Evolutionary conservation across 2,113 vertebrate genomes (phyloP).

Genomic region (Hippocampus mohnikei): DNA sequence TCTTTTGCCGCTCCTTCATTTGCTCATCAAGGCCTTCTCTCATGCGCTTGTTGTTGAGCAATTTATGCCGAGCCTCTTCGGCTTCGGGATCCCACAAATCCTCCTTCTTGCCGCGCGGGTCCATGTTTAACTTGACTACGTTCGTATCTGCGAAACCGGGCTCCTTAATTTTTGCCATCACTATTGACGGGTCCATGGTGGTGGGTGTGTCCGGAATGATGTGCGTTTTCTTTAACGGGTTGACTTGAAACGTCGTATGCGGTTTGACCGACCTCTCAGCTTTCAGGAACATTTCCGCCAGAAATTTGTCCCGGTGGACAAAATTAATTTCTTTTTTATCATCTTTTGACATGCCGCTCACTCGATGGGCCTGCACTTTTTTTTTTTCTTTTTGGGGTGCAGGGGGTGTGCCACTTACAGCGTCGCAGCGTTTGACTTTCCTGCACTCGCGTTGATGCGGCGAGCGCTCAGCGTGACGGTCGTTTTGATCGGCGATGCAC

Average conservation of each 20-base stretch:
- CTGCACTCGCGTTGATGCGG: background rate
- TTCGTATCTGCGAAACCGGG: too few species aligned
- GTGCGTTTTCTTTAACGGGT: background rate
- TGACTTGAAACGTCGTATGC: constrained; percentile 1
- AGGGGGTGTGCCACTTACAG: background rate
- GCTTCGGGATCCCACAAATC: background rate
- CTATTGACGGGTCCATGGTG: background rate
- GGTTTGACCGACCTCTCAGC: background rate
- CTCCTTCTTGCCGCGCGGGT: background rate
- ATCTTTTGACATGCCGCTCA: background rate
- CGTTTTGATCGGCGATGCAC: background rate
- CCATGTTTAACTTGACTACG: background rate
- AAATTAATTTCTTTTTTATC: background rate
- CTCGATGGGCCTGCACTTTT: too few species aligned
- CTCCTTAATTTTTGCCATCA: background rate
- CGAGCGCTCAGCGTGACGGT: background rate
- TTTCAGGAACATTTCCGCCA: constrained; percentile 2
- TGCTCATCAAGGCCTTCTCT: background rate
- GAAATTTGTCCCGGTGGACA: constrained; percentile 5
- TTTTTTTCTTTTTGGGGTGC: background rate
- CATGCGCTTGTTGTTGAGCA: background rate
- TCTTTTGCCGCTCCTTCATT: background rate
- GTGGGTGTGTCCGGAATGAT: background rate
- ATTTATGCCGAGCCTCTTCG: background rate
- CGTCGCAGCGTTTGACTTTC: background rate